phyloP scores from a whole-genome alignment of 2,888 invertebrate species.

The Chromoteleia sp. region DNA sequence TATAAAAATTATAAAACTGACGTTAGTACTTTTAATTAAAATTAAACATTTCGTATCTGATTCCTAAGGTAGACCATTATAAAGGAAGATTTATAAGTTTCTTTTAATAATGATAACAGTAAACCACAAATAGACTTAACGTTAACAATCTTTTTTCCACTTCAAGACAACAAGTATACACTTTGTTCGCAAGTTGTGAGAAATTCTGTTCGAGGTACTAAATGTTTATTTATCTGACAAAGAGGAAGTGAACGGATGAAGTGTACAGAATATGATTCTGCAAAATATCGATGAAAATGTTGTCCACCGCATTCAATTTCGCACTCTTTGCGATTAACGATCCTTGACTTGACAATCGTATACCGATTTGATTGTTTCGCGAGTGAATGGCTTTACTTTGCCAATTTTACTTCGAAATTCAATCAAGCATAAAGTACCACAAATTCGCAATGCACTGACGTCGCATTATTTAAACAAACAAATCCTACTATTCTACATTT shows the following conservation, averaged over 20 bases:
- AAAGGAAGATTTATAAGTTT: no score
- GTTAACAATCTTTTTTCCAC: no score
- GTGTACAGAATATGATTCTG: conserved; percentile 9
- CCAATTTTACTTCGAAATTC: conserved; percentile 36
- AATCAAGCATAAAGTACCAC: conserved; percentile 47
- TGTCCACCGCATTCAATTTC: conserved; percentile 53
- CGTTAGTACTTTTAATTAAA: no score
- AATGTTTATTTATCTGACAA: conserved; percentile 6
- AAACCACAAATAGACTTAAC: no score
- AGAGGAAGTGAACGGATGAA: conserved; percentile 8
- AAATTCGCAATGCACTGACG: conserved; percentile 36
- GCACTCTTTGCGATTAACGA: conserved; percentile 62
- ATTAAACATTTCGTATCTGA: no score
- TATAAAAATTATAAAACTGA: no score
- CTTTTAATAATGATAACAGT: no score
- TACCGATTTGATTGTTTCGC: conserved; percentile 51
- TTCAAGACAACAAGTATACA: no score
- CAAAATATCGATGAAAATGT: conserved; percentile 43
- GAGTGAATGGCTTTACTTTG: conserved; percentile 43
- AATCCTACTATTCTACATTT: conserved; percentile 43
- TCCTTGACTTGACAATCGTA: conserved; percentile 58
- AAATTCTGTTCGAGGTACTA: neutral
- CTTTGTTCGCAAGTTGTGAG: neutral
- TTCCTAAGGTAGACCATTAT: no score
- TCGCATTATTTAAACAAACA: conserved; percentile 51